Percentiles rank a stretch among this genome's conserved stretches.
These are phyloP conservation scores for Patella depressa DNA, from an alignment of 2,888 invertebrate species.

Conservation along the genomic window DNA sequence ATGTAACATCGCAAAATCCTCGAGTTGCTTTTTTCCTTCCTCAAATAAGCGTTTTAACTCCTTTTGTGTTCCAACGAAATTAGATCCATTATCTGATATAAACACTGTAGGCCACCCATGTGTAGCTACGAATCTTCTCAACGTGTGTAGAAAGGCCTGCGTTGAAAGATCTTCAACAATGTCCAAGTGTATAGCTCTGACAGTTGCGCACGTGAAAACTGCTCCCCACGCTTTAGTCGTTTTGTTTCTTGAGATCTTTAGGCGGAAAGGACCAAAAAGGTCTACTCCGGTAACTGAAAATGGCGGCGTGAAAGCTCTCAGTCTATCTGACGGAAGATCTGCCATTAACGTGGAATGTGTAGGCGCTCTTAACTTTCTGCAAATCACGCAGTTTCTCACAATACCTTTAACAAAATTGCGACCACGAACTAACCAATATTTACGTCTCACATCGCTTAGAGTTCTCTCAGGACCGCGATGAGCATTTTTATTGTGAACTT, in stretches of 20 bases:
- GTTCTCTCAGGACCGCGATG: conserved; percentile 22
- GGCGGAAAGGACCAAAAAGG: conserved; percentile 22
- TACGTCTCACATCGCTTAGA: conserved; percentile 11
- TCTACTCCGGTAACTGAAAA: conserved; percentile 21
- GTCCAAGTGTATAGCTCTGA: conserved; percentile 25
- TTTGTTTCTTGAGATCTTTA: conserved; percentile 13
- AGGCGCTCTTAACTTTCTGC: conserved; percentile 8
- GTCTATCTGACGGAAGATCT: conserved; percentile 17
- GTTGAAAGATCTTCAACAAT: conserved; percentile 23
- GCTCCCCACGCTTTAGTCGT: conserved; percentile 25
- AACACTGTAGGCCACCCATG: conserved; percentile 22
- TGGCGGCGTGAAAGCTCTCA: conserved; percentile 13
- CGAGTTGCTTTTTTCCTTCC: conserved; percentile 14
- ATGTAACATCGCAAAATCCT: conserved; percentile 18
- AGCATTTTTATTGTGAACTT: conserved; percentile 1
- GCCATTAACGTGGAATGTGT: conserved; percentile 18
- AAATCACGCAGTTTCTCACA: conserved; percentile 20
- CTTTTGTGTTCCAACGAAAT: conserved; percentile 8
- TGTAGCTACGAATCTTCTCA: conserved; percentile 21
- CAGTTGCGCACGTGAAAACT: conserved; percentile 23
- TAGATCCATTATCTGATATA: conserved; percentile 23
- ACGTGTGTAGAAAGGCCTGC: conserved; percentile 23
- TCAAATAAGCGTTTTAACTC: conserved; percentile 20
- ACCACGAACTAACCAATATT: conserved; percentile 20
- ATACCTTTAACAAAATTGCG: conserved; percentile 8